These are phyloP conservation scores for Dicaeum eximium DNA, from an alignment of 2,113 vertebrate species.

Conservation along the genomic window DNA sequence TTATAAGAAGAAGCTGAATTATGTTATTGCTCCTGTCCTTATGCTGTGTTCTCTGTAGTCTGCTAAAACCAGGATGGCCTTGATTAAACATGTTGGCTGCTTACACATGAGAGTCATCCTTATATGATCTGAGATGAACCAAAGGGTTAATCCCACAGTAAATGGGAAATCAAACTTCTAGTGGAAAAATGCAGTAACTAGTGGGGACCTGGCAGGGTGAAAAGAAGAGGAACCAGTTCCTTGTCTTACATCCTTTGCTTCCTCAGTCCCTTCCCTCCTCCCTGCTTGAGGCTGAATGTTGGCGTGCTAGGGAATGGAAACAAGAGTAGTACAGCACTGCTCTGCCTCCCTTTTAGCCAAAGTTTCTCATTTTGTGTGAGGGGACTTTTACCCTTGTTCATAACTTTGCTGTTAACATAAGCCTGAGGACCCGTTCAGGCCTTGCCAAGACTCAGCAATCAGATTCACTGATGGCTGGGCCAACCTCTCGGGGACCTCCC, in stretches of 20 bases:
- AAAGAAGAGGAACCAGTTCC: neutral
- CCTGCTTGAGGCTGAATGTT: neutral
- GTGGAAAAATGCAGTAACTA: neutral
- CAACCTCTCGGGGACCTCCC: neutral
- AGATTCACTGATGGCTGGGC: neutral
- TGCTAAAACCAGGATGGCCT: neutral
- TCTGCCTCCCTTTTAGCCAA: neutral
- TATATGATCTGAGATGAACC: neutral
- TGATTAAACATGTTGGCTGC: neutral
- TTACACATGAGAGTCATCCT: neutral
- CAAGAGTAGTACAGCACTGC: rapidly evolving
- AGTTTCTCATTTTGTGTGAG: neutral
- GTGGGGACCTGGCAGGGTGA: neutral
- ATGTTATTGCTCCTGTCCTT: neutral
- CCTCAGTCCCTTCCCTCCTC: neutral
- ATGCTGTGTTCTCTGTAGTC: neutral
- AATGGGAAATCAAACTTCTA: neutral
- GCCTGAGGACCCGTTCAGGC: neutral
- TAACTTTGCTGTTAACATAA: neutral
- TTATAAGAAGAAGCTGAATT: neutral
- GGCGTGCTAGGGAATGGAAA: neutral
- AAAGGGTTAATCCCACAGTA: neutral
- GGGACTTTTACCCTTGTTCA: neutral
- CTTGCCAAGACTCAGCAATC: neutral
- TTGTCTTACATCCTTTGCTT: neutral